phyloP scores from a whole-genome alignment of 2,888 invertebrate genomes.

The Gari tellinella region DNA sequence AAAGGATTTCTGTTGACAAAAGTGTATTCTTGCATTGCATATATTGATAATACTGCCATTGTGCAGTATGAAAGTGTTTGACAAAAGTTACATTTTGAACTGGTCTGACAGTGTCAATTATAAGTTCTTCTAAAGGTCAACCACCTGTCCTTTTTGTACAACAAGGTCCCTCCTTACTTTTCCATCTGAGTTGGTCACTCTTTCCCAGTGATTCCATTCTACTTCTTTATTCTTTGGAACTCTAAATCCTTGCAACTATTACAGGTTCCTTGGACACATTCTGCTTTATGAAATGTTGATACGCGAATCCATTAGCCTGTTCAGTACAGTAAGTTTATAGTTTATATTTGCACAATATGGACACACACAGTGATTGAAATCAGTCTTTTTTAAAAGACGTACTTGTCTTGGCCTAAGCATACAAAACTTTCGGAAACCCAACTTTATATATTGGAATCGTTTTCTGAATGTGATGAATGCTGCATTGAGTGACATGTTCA shows the following conservation, averaged over 20 bases:
- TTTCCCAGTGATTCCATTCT: slow-evolving; percentile 39
- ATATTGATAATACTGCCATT: slow-evolving; percentile 54
- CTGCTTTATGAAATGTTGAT: slow-evolving; percentile 26
- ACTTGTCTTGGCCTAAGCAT: slow-evolving; percentile 34
- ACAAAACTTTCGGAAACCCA: slow-evolving; percentile 41
- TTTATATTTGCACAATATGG: slow-evolving; percentile 37
- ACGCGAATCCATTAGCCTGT: too few relatives aligned
- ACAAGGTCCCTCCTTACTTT: slow-evolving; percentile 26
- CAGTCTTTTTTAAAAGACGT: slow-evolving; percentile 21
- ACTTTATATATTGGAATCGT: slow-evolving; percentile 30
- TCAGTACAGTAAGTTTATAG: slow-evolving; percentile 31
- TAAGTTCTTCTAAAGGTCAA: slow-evolving; percentile 27
- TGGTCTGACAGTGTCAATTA: slow-evolving; percentile 38
- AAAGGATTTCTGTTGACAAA: slow-evolving; percentile 28
- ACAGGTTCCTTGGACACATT: slow-evolving; percentile 36
- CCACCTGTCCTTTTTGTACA: slow-evolving; percentile 33
- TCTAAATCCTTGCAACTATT: slow-evolving; percentile 19
- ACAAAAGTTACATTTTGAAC: slow-evolving; percentile 33
- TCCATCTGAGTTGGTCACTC: slow-evolving; percentile 13
- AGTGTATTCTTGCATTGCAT: slow-evolving; percentile 32
- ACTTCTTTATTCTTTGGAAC: slow-evolving; percentile 33
- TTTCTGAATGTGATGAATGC: slow-evolving; percentile 26
- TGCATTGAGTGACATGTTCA: slow-evolving; percentile 36
- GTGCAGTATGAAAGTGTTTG: slow-evolving; percentile 41
- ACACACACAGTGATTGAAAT: slow-evolving; percentile 39